Evolutionary conservation across 2,888 invertebrate species (phyloP), one percentile per base, ranked within the genome.

Genomic region (Erebia aethiops): DNA sequence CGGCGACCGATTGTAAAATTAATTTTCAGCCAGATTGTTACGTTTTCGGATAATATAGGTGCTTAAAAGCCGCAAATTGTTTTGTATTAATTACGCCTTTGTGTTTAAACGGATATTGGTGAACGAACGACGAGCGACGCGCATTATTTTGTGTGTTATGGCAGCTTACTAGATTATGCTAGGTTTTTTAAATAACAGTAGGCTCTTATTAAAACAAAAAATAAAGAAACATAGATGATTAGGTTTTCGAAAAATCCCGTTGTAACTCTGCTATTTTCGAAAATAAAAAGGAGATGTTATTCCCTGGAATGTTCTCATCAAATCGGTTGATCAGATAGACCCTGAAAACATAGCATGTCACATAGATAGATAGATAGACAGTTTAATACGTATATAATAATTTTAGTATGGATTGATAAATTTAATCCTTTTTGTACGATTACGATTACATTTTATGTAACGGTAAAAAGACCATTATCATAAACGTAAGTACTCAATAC

Each of bases 1-100:
- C 91, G 88, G 89, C 88, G 82, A 83, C 87, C 87, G 85, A 90
- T 91, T 84, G 82, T 77, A 79, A 85, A 87, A 91, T 91, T 92
- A 92, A 93, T 91, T 89, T 86, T 84, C 85, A 80, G 80, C 79
- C 80, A 83, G 81, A 85, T 84, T 84, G 83, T 83, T 81, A 83
- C 81, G 80, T 82, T 84, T 84, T 80, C 75, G 76, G 80, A 79
- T 84, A 84, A 85, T 86, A 81, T 83, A 78, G 81, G 80, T 78
- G 84, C 82, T 88, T 80, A 81, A 84, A 84, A 81, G 75, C 84
- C 81, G 73, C 82, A 83, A 87, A 87, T 85, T 81, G 83, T 80
- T 79, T 77, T 75, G 74, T 79, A 87, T 87, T 86, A 87, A 88
- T 87, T 52, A 62, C 43, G 67, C 46, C 49, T 49, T 67, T 67